Base-by-base conservation (phyloP, 2,797 vertebrate species). In the Epinephelus malabaricus region DNA sequence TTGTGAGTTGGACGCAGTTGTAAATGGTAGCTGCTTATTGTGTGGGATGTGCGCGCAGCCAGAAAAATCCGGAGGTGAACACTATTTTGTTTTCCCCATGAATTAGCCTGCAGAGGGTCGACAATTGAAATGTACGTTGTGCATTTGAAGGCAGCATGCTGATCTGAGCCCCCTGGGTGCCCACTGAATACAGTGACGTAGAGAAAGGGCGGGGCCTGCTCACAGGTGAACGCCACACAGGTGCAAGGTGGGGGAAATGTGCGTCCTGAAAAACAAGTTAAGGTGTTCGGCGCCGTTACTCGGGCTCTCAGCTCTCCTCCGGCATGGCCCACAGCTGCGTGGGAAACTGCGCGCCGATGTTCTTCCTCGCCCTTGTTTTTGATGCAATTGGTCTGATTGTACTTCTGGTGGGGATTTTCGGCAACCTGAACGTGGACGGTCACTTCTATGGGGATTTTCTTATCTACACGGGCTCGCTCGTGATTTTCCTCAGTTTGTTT, bases 401-500 rank as follows among this genome's bases (percentile, higher is more conserved):
- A 0, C 89, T 97, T 0, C 83, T 96, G 5, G 81, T 95, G 10
- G 96, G 96, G 6, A 86, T 96, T 58, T 96, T 97, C 74, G 96
- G 91, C 5, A 83, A 96, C 49, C 82, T 96, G 66, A 80, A 78
- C 2, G 0, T 89, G 56, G 23, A 91, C 34, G 96, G 94, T 2
- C 91, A 83, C 17, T 96, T 94, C 66, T 96, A 96, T 12, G 96
- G 96, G 6, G 96, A 97, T 70, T 96, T 96, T 65, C 88, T 97
- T n/a, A 93, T 97, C 84, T 96, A 94, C 88, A 95, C 94, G 13
- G 96, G 96, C 6, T 89, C 95, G 0, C 23, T 97, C 55, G 60
- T 96, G 2, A 88, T 97, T n/a, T 96, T 94, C 83, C 73, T 96
- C 70, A 97, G 96, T 66, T 61, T 97, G 56, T 53, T 95, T 15